Evolutionary conservation across 2,888 invertebrate species (phyloP).

Genomic region (Epinotia nisella): DNA sequence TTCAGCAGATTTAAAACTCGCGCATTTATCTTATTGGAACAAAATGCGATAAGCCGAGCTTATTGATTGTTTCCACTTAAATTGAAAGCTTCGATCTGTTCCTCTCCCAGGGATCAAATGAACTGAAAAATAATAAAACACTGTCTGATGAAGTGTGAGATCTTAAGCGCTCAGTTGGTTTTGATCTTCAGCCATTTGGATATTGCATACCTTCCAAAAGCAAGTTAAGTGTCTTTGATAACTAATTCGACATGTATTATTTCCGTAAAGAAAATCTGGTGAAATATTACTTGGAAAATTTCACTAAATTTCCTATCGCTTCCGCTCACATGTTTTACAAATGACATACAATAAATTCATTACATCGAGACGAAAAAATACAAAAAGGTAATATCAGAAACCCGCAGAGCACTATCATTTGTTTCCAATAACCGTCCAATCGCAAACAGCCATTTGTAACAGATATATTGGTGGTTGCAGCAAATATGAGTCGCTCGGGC

Average conservation of each 20-base stretch:
- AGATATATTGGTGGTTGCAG: conserved; percentile 76
- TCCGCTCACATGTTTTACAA: conserved; percentile 42
- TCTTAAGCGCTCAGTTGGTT: conserved; percentile 25
- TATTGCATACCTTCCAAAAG: too few relatives aligned
- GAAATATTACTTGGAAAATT: not conserved
- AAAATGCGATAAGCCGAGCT: conserved; percentile 75
- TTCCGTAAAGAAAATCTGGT: too few relatives aligned
- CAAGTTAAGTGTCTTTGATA: not conserved
- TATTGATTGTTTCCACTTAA: conserved; percentile 79
- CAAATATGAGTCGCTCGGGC: conserved; percentile 70
- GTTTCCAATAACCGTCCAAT: conserved; percentile 76
- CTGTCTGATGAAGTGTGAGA: conserved; percentile 36
- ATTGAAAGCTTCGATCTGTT: conserved; percentile 72
- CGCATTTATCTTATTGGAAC: conserved; percentile 71
- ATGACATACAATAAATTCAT: conserved; percentile 50
- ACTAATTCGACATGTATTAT: not conserved
- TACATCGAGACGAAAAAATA: conserved; percentile 45
- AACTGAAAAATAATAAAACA: conserved; percentile 61
- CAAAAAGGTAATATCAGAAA: conserved; percentile 59
- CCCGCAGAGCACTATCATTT: conserved; percentile 63
- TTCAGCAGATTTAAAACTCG: conserved; percentile 77
- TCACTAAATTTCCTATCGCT: not conserved
- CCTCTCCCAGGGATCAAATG: conserved; percentile 69
- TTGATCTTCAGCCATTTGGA: conserved; percentile 27
- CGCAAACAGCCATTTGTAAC: conserved; percentile 75